These are phyloP conservation scores for Diprion similis DNA, from an alignment of 1,140 invertebrate species.

Conservation along the genomic window DNA sequence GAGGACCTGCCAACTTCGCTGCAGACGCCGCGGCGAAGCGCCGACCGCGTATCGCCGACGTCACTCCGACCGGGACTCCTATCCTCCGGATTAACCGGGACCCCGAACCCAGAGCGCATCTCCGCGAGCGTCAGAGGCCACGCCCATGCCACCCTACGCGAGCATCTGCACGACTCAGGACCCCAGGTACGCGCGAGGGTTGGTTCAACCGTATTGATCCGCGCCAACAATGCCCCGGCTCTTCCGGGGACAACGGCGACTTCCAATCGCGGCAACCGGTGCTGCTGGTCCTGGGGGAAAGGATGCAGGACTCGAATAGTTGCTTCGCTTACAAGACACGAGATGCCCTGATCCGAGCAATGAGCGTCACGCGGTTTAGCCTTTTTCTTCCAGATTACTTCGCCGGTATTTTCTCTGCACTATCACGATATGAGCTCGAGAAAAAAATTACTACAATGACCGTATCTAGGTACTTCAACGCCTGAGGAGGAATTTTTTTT, in stretches of 20 bases:
- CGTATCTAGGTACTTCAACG: no score
- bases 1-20: constrained; percentile 49
- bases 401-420: constrained; percentile 12
- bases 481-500: constrained; percentile 9
- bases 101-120: constrained; percentile 39
- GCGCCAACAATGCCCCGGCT: constrained; percentile 54
- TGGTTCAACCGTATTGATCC: constrained; percentile 54
- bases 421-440: no score
- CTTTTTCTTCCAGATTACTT: constrained; percentile 27
- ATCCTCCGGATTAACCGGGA: constrained; percentile 35
- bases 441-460: neutral
- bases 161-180: constrained; percentile 47
- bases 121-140: constrained; percentile 56
- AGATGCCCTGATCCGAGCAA: neutral
- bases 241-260: constrained; percentile 57
- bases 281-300: no score
- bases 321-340: constrained; percentile 24
- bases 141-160: constrained; percentile 42
- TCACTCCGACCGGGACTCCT: constrained; percentile 32
- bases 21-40: constrained; percentile 44
- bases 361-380: no score
- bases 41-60: no score
- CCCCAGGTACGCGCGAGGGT: constrained; percentile 52
- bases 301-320: no score
- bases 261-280: constrained; percentile 44